Conservation (phyloP, 53 echinoderm and acorn worm genomes). For the Arbacia lixula region DNA sequence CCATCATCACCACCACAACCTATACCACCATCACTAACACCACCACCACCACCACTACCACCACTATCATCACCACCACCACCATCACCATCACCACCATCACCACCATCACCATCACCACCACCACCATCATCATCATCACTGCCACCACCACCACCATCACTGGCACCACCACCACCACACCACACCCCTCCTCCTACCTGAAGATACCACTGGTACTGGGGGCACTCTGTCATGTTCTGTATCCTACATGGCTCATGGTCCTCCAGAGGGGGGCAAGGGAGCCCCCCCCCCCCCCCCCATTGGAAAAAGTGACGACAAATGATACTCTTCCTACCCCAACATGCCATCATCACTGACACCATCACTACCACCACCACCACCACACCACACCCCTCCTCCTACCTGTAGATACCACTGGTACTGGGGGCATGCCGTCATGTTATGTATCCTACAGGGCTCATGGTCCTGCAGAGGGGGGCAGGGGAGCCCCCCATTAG, state of each 20-base stretch:
- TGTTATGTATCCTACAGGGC: constrained; percentile 52
- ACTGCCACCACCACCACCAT: constrained; percentile 4
- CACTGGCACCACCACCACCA: not conserved
- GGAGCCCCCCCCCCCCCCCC: no score
- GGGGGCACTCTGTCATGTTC: not conserved
- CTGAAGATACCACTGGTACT: not conserved
- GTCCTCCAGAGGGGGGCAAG: no score
- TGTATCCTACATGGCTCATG: no score
- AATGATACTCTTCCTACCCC: no score
- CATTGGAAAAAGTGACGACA: no score
- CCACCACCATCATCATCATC: constrained; percentile 1
- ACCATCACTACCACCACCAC: not conserved
- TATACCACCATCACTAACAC: not conserved
- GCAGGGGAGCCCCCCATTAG: constrained; percentile 86
- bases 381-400: no score
- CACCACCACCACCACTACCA: constrained; percentile 14
- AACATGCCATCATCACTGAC: not conserved
- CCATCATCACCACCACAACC: no score
- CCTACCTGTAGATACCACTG: constrained; percentile 86
- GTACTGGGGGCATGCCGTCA: constrained; percentile 75
- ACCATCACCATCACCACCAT: not conserved
- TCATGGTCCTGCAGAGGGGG: constrained; percentile 68
- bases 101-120: constrained; percentile 30
- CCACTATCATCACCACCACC: constrained; percentile 8
- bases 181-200: not conserved